phyloP scores from a whole-genome alignment of 2,797 vertebrate species.

The Eulemur coronatus region DNA sequence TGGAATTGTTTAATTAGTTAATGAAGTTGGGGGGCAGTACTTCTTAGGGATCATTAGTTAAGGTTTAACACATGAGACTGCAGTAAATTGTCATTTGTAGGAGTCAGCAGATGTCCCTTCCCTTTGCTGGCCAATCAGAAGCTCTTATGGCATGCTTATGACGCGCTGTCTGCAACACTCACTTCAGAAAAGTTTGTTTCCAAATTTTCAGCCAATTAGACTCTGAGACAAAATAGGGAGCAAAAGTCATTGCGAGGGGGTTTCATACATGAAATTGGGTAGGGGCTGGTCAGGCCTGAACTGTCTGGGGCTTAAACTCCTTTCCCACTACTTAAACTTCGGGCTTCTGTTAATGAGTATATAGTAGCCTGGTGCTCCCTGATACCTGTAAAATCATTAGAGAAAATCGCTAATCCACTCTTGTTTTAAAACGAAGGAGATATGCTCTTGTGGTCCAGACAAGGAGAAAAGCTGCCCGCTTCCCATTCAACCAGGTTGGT shows the following conservation, averaged over 20 bases:
- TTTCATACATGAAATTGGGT: not conserved
- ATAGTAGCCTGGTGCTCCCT: not conserved
- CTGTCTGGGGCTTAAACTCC: not conserved
- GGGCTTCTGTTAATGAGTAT: not conserved
- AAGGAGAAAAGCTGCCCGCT: not conserved
- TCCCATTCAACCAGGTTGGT: not conserved
- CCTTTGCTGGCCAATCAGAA: conserved; percentile 43
- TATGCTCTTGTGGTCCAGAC: not conserved
- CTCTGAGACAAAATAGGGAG: not conserved
- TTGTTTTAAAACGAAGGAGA: conserved; percentile 22
- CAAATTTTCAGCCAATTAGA: not conserved
- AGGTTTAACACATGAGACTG: conserved; percentile 67
- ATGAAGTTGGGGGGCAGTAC: conserved; percentile 73
- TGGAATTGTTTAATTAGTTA: conserved; percentile 81
- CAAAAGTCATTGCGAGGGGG: not conserved
- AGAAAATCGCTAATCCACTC: not conserved
- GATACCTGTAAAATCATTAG: not conserved
- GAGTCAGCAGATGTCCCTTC: conserved; percentile 58
- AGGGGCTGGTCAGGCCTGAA: not conserved
- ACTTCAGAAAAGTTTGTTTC: conserved; percentile 25
- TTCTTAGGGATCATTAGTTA: conserved; percentile 77
- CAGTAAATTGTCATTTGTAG: conserved; percentile 69
- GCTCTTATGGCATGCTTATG: not conserved
- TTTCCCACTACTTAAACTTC: not conserved
- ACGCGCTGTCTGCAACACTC: not conserved